Evolutionary conservation across 1,140 invertebrate genomes (phyloP).

Genomic region (Drosophila trapezifrons): DNA sequence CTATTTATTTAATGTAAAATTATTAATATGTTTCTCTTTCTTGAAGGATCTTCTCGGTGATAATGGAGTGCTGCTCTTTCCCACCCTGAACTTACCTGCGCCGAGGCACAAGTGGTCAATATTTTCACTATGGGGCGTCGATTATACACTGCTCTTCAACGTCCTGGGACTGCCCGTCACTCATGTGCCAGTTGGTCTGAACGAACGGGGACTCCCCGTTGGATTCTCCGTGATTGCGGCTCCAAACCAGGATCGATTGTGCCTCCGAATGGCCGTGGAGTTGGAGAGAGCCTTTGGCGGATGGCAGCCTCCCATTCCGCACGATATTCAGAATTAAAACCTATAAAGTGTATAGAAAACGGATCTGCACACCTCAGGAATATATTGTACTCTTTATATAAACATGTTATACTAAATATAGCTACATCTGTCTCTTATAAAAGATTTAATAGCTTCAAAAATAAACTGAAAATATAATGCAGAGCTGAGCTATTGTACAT

Average conservation of each 20-base stretch:
- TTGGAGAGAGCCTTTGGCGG: constrained; percentile 93
- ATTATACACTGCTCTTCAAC: constrained; percentile 91
- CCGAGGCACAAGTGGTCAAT: constrained; percentile 87
- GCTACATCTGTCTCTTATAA: neutral
- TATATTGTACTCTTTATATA: neutral
- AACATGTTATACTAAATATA: neutral
- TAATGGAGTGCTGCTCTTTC: constrained; percentile 91
- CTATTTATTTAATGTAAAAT: neutral
- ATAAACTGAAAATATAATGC: too few relatives aligned
- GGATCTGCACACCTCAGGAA: neutral
- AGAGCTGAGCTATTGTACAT: too few relatives aligned
- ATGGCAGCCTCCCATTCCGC: constrained; percentile 86
- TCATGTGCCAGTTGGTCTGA: constrained; percentile 89
- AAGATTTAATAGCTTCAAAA: neutral
- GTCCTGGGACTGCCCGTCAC: constrained; percentile 90
- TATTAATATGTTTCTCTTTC: neutral
- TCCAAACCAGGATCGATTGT: constrained; percentile 89
- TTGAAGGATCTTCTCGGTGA: constrained; percentile 86
- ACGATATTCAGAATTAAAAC: constrained; percentile 16
- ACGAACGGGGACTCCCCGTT: constrained; percentile 88
- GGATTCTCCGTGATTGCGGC: constrained; percentile 89
- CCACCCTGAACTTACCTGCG: constrained; percentile 88
- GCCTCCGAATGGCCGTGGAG: constrained; percentile 90
- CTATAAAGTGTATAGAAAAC: neutral
- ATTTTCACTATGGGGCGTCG: constrained; percentile 86